Evolutionary conservation across 2,888 invertebrate genomes (phyloP).

Genomic region (Tenthredo scrophulariae): DNA sequence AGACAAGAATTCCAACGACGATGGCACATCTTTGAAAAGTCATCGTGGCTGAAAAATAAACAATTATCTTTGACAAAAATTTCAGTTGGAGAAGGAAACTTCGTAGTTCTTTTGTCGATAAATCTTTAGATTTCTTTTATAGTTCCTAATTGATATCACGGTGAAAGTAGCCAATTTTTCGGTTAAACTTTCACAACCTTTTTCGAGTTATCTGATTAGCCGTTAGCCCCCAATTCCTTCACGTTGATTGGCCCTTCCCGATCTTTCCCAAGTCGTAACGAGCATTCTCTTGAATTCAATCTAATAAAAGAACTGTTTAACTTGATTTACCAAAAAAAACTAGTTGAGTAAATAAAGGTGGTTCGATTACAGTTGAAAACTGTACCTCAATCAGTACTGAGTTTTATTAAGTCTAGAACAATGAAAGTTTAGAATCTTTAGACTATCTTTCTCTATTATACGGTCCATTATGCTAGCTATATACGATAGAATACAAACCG

Average conservation of each 20-base stretch:
- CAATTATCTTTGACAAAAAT: background rate
- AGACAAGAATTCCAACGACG: slow-evolving; percentile 62
- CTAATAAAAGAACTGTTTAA: slow-evolving; percentile 24
- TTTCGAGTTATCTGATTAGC: background rate
- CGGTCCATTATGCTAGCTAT: background rate
- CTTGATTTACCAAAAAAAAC: slow-evolving; percentile 58
- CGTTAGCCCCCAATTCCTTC: slow-evolving; percentile 5
- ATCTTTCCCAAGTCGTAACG: background rate
- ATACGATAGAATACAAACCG: background rate
- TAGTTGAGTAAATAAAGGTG: background rate
- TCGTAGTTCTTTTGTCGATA: background rate
- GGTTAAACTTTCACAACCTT: slow-evolving; percentile 12
- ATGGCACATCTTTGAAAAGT: slow-evolving; percentile 62
- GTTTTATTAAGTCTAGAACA: background rate
- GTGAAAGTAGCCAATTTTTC: background rate
- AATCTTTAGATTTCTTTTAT: background rate
- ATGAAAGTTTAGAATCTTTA: background rate
- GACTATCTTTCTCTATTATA: background rate
- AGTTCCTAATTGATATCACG: background rate
- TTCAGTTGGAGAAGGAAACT: background rate
- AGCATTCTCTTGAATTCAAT: slow-evolving; percentile 2
- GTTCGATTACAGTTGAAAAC: background rate
- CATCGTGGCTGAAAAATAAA: slow-evolving; percentile 62
- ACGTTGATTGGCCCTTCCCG: background rate
- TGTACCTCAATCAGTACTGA: background rate